A percentile compares a stretch with the other conserved stretches of the same genome.
phyloP scores from a whole-genome alignment of 64 coral and sea anemone species.

The Cladopsammia gracilis region DNA sequence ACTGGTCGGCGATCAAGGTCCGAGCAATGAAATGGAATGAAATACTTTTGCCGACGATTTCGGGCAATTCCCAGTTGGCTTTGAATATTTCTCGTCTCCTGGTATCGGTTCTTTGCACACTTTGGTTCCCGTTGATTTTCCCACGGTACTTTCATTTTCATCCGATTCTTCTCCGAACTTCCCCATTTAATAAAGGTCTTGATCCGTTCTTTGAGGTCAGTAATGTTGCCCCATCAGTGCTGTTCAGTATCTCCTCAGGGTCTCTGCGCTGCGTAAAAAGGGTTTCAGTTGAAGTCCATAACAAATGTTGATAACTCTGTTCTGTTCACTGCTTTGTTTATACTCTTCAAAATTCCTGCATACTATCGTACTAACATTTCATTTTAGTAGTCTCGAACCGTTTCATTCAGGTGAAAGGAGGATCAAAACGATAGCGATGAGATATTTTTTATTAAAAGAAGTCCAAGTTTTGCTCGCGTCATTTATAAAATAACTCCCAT shows the following conservation, averaged over 20 bases:
- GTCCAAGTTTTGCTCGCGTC: conserved; percentile 4
- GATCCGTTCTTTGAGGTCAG: no score
- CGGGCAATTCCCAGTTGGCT: neutral
- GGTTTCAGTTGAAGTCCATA: neutral
- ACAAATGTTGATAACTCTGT: neutral
- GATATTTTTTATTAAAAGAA: neutral
- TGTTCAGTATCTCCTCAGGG: no score
- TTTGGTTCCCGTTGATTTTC: neutral
- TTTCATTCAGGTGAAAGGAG: neutral
- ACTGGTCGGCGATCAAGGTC: conserved; percentile 29
- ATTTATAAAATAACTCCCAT: conserved; percentile 20
- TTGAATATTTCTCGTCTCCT: neutral
- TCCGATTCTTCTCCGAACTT: neutral
- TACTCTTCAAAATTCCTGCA: neutral
- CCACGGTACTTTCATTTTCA: neutral
- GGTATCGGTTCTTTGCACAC: neutral
- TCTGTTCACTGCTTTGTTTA: neutral
- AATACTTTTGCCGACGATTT: neutral
- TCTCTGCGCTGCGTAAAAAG: no score
- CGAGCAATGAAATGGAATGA: conserved; percentile 23
- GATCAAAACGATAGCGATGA: neutral
- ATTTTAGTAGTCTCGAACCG: neutral
- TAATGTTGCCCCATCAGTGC: no score
- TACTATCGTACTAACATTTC: neutral
- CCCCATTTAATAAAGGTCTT: neutral